Conservation (phyloP, 2,888 invertebrate genomes). For the Linnaemya vulpina region DNA sequence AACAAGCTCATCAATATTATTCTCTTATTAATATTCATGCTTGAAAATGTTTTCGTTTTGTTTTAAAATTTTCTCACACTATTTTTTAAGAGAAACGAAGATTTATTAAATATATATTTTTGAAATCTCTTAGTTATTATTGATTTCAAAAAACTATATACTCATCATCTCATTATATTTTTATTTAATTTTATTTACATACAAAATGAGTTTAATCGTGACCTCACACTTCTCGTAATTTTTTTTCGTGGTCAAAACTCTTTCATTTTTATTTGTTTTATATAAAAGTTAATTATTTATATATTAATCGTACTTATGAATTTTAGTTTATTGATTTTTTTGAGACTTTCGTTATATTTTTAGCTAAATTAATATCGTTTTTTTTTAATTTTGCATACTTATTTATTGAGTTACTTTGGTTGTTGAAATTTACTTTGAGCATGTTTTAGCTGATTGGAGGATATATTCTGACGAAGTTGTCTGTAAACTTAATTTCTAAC, state of each 20-base stretch:
- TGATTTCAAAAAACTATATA: constrained; percentile 2
- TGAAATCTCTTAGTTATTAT: constrained; percentile 20
- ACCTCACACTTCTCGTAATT: constrained; percentile 51
- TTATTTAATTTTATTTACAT: constrained; percentile 15
- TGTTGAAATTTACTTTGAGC: neutral
- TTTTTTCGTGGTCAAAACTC: constrained; percentile 72
- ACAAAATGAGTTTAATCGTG: constrained; percentile 22
- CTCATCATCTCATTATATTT: neutral
- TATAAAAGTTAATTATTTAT: constrained; percentile 22
- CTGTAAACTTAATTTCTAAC: neutral
- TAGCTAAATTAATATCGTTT: neutral
- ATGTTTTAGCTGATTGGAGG: neutral
- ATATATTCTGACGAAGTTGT: neutral
- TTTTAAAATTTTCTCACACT: constrained; percentile 32
- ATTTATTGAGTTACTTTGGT: neutral
- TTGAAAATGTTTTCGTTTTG: constrained; percentile 20
- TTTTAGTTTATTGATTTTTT: no score
- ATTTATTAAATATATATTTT: constrained; percentile 28
- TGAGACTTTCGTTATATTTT: neutral
- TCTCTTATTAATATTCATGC: constrained; percentile 36
- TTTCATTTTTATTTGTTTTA: constrained; percentile 53
- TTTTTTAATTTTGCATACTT: no score
- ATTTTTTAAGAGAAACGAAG: constrained; percentile 27
- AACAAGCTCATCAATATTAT: constrained; percentile 42
- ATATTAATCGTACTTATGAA: neutral